Evolutionary conservation across 2,113 vertebrate genomes (phyloP).

Genomic region (Proteles cristata): DNA sequence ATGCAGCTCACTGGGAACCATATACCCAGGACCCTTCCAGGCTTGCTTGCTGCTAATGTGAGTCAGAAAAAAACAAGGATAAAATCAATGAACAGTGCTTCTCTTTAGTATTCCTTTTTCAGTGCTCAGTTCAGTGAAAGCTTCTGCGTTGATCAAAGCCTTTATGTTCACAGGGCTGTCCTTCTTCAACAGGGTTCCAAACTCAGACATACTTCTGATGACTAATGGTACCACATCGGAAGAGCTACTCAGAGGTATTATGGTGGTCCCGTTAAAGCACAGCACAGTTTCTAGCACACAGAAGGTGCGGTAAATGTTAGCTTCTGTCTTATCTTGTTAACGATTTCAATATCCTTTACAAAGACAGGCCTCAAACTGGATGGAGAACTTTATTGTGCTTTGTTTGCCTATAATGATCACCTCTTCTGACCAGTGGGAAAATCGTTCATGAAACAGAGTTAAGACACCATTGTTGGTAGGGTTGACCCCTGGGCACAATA

Average conservation of each 20-base stretch:
- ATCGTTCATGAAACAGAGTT: neutral
- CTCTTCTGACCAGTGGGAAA: neutral
- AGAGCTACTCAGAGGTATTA: neutral
- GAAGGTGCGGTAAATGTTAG: neutral
- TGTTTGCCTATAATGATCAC: neutral
- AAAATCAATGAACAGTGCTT: neutral
- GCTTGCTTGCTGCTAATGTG: neutral
- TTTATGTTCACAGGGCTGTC: neutral
- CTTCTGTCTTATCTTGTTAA: neutral
- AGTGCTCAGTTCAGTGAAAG: neutral
- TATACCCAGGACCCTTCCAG: rapidly evolving
- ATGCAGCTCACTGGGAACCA: neutral
- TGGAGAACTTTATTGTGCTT: neutral
- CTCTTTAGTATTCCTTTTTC: neutral
- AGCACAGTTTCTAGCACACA: neutral
- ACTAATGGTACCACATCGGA: neutral
- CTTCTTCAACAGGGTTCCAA: neutral
- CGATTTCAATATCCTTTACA: neutral
- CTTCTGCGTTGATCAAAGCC: neutral
- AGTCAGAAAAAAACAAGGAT: neutral
- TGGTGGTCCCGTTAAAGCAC: neutral
- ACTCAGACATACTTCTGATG: neutral
- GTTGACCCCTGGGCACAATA: neutral
- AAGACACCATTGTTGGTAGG: neutral
- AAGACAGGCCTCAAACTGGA: neutral